These are phyloP conservation scores for Gyrodactylus bullatarudis DNA, from an alignment of 1,140 invertebrate genomes.

Conservation along the genomic window DNA sequence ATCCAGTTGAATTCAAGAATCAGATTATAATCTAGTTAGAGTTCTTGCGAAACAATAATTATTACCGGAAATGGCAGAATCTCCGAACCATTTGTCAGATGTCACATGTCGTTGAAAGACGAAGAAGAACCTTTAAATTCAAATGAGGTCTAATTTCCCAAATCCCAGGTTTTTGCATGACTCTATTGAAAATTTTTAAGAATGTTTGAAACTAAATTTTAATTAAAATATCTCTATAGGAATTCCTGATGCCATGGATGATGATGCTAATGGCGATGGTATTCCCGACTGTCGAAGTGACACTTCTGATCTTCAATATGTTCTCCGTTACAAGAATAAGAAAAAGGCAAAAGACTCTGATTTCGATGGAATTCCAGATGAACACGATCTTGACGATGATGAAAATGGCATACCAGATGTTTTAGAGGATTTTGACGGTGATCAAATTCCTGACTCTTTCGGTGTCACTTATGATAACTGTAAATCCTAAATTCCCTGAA, in stretches of 20 bases:
- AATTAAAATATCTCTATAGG: no score
- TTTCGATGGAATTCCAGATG: slow-evolving; percentile 9
- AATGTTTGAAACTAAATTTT: no score
- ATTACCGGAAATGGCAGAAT: no score
- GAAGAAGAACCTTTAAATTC: no score
- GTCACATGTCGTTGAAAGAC: no score
- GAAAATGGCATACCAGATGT: slow-evolving; percentile 9
- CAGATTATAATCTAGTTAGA: no score
- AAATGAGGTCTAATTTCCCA: no score
- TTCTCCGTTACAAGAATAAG: slow-evolving; percentile 1
- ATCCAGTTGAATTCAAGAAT: no score
- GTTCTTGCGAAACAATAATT: no score
- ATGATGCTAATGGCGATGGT: slow-evolving; percentile 11
- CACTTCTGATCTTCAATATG: slow-evolving; percentile 1
- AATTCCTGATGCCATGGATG: slow-evolving; percentile 6
- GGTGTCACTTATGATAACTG: not conserved
- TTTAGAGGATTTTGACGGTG: slow-evolving; percentile 6
- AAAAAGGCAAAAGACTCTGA: slow-evolving; percentile 7
- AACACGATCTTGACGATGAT: slow-evolving; percentile 9
- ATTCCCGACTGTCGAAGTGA: slow-evolving; percentile 10
- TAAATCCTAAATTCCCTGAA: not conserved
- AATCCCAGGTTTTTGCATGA: no score
- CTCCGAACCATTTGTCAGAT: no score
- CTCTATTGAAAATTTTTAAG: no score
- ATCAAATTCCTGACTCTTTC: slow-evolving; percentile 2